These are phyloP conservation scores for Cisticola juncidis DNA, from an alignment of 2,113 vertebrate species.

Conservation along the genomic window DNA sequence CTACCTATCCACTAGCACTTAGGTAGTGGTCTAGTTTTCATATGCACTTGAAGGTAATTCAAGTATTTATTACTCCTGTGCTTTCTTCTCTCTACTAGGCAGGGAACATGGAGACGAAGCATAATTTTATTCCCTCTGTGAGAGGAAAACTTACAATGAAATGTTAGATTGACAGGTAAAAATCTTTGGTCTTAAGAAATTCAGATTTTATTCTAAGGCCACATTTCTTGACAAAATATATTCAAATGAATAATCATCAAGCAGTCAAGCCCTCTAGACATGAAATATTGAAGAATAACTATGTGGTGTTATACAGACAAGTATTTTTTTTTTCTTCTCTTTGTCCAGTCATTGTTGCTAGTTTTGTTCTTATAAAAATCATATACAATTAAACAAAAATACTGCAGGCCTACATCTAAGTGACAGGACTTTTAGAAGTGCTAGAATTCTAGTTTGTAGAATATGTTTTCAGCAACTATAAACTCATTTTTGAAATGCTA, in stretches of 20 bases:
- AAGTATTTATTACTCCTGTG: constrained; percentile 70
- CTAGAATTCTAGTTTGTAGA: background rate
- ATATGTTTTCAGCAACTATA: background rate
- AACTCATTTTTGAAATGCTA: constrained; percentile 1
- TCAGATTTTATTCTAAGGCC: constrained; percentile 47
- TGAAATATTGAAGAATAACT: constrained; percentile 66
- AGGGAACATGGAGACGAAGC: constrained; percentile 62
- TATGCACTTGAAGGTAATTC: constrained; percentile 70
- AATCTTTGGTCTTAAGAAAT: constrained; percentile 62
- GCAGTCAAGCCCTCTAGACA: constrained; percentile 36
- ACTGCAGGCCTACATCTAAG: constrained; percentile 5
- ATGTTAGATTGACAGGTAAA: constrained; percentile 45
- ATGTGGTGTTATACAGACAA: constrained; percentile 36
- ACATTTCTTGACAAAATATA: constrained; percentile 57
- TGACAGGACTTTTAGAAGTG: background rate
- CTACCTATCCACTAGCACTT: background rate
- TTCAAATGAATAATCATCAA: constrained; percentile 58
- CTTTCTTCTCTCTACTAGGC: constrained; percentile 59
- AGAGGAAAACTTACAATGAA: background rate
- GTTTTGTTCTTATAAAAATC: constrained; percentile 65
- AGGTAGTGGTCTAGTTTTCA: constrained; percentile 62
- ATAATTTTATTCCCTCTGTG: constrained; percentile 10
- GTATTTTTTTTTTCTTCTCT: constrained; percentile 48
- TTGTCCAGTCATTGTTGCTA: constrained; percentile 50
- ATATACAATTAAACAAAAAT: constrained; percentile 66